Conservation (phyloP, 2,888 invertebrate species). For the Leptopterna dolabrata region DNA sequence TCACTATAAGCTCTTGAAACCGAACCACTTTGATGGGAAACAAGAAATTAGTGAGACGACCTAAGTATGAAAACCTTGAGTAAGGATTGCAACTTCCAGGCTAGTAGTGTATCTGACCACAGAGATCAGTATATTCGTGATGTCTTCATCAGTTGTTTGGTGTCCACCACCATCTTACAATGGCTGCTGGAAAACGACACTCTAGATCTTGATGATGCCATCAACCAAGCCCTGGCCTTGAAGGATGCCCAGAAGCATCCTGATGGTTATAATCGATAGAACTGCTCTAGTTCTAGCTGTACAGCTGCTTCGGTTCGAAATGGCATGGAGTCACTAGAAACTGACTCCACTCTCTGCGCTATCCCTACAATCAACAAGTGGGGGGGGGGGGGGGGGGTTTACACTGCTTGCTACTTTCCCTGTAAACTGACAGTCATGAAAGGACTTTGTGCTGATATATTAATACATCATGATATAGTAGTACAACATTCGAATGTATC, state of each 20-base stretch:
- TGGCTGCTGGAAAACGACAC: neutral
- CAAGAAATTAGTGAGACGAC: no score
- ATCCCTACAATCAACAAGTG: neutral
- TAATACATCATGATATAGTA: neutral
- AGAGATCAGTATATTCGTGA: neutral
- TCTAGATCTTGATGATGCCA: neutral
- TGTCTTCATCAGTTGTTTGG: neutral
- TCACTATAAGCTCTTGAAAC: no score
- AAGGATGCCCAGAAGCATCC: neutral
- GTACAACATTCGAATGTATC: neutral
- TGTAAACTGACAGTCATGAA: neutral
- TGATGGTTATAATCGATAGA: neutral
- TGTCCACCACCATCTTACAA: neutral
- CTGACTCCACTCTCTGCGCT: neutral
- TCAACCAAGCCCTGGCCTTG: neutral
- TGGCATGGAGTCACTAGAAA: no score
- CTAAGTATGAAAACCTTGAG: neutral
- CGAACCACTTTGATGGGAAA: no score
- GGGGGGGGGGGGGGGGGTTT: neutral
- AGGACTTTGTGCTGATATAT: constrained; percentile 10
- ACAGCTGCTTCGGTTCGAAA: neutral
- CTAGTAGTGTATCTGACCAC: neutral
- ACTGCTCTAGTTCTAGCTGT: neutral
- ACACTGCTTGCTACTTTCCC: neutral
- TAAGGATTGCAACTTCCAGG: neutral